Evolutionary conservation across 2,113 vertebrate genomes (phyloP), one percentile per base, ranked within the genome.

Genomic region (Cervus canadensis): DNA sequence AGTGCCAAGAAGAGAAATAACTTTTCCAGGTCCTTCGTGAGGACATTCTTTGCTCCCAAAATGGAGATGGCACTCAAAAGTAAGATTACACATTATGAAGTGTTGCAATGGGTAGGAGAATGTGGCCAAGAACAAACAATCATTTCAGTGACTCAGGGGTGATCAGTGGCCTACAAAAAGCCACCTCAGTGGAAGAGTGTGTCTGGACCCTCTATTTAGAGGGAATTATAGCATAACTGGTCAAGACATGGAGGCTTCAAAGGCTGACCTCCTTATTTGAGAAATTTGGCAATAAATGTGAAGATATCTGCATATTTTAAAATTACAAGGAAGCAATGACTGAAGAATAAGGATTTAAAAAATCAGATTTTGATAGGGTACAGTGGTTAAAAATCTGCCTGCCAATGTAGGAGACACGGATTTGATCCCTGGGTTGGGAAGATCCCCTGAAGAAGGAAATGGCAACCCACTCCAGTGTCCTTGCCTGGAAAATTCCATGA

Each of bases 31-130:
- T 95, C 95, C 62, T 71, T 95, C 52, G 7, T 26, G 74, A 94
- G 86, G 36, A 97, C 89, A 89, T 62, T 71, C 60, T 97, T 95
- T 83, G 62, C 60, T 96, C 84, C 91, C 57, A 43, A 97, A 94
- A 90, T 91, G 95, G 59, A 86, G 60, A 79, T 11, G 25, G 79
- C 2, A 0, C 56, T 9, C 1, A 33, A 76, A 95, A 97, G 50
- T 17, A 56, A 87, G 86, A 85, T 0, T 16, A 23, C 33, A 71
- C 57, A 33, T 67, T 52, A 60, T 1, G 11, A 60, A 50, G 28
- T 17, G 78, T 45, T 48, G 33, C 4, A 21, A 67, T 3, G 1
- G 43, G 56, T 71, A 64, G 13, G 59, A 81, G 16, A 79, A 91
- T 0, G 1, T 1, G 6, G 13, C 59, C 33, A 67, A 56, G 26